Percentiles rank a stretch among this genome's conserved stretches.
phyloP scores from a whole-genome alignment of 2,797 vertebrate genomes.

The Cuniculus paca region DNA sequence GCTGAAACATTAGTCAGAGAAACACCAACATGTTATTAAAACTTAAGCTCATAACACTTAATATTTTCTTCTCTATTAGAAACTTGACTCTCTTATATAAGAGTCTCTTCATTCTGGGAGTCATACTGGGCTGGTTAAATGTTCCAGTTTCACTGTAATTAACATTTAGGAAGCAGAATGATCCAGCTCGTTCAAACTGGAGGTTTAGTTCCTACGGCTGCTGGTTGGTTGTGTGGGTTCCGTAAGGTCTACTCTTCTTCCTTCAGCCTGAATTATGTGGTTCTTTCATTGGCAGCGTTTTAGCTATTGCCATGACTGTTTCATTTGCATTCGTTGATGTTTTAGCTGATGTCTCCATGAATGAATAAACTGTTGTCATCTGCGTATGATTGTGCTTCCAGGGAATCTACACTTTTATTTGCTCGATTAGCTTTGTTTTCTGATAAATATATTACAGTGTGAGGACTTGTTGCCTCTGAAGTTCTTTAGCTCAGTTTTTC shows the following conservation, averaged over 20 bases:
- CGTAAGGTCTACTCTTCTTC: constrained; percentile 97
- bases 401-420: constrained; percentile 92
- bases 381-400: constrained; percentile 86
- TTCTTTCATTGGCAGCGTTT: constrained; percentile 98
- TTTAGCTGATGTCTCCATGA: constrained; percentile 72
- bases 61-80: constrained; percentile 76
- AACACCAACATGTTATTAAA: constrained; percentile 95
- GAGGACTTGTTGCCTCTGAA: constrained; percentile 99
- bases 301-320: constrained; percentile 77
- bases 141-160: constrained; percentile 94
- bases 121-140: constrained; percentile 91
- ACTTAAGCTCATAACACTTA: constrained; percentile 90
- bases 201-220: constrained; percentile 96
- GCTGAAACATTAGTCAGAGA: constrained; percentile 92
- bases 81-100: constrained; percentile 92
- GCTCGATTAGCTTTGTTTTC: constrained; percentile 97
- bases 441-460: constrained; percentile 99
- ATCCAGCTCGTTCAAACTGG: constrained; percentile 87
- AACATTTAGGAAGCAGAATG: constrained; percentile 88
- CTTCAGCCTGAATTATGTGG: constrained; percentile 92
- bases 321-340: neutral
- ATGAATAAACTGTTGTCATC: neutral
- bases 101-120: constrained; percentile 96
- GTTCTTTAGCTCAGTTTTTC: constrained; percentile 99
- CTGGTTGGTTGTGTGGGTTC: constrained; percentile 94